These are phyloP conservation scores for Notospermus geniculatus DNA, from an alignment of 1,140 invertebrate species.

Conservation along the genomic window DNA sequence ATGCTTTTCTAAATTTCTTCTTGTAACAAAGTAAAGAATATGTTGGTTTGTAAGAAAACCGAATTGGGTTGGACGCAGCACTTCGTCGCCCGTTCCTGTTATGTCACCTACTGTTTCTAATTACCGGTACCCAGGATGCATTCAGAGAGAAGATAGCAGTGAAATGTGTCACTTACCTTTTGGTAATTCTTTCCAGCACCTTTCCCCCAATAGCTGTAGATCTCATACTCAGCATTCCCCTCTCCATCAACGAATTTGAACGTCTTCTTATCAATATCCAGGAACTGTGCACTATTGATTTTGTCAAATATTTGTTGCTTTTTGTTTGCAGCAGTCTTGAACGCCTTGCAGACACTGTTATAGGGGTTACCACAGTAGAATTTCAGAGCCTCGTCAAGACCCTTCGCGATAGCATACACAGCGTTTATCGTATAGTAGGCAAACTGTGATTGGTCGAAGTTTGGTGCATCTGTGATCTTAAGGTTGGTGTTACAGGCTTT, in stretches of 20 bases:
- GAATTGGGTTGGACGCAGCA: too few species aligned
- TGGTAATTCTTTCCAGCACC: background rate
- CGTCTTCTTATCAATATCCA: slow-evolving; percentile 18
- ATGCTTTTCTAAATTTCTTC: too few species aligned
- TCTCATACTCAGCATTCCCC: slow-evolving; percentile 3
- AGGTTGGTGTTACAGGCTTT: slow-evolving; percentile 22
- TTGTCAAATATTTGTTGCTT: slow-evolving; percentile 31
- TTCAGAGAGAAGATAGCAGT: too few species aligned
- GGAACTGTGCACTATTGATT: slow-evolving; percentile 32
- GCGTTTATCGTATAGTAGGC: slow-evolving; percentile 35
- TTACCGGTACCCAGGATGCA: too few species aligned
- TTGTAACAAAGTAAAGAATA: too few species aligned
- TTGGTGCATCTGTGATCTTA: slow-evolving; percentile 23
- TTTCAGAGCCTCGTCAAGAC: slow-evolving; percentile 35
- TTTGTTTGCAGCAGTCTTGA: slow-evolving; percentile 31
- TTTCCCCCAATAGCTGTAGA: background rate
- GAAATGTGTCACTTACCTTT: too few species aligned
- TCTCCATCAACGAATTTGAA: slow-evolving; percentile 7
- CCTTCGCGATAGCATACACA: slow-evolving; percentile 39
- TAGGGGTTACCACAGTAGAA: slow-evolving; percentile 40
- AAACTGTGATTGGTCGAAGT: slow-evolving; percentile 33
- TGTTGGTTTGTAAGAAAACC: too few species aligned
- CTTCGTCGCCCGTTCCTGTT: too few species aligned
- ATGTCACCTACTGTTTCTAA: too few species aligned
- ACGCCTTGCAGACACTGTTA: slow-evolving; percentile 35